phyloP scores from a whole-genome alignment of 2,888 invertebrate species.

The Kryphioiulus occultus region DNA sequence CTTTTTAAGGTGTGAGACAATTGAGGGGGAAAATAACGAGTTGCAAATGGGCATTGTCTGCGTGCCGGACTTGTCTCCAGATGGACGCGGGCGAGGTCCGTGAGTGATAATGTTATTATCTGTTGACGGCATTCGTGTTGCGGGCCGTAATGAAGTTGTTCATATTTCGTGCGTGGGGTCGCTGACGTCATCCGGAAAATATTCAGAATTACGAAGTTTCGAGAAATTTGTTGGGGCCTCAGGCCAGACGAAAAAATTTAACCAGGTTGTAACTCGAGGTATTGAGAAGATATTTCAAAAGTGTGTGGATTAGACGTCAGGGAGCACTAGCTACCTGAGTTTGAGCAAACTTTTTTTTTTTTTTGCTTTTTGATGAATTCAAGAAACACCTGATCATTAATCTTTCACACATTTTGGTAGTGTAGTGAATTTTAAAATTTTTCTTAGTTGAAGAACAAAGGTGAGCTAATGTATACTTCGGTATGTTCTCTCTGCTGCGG shows the following conservation, averaged over 20 bases:
- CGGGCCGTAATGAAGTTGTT: background rate
- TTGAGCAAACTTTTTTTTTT: too few species aligned
- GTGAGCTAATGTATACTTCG: too few species aligned
- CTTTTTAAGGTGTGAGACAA: slow-evolving; percentile 31
- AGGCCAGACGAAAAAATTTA: background rate
- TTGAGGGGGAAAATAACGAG: slow-evolving; percentile 10
- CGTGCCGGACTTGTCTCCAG: background rate
- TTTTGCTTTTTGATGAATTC: too few species aligned
- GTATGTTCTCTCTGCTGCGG: too few species aligned
- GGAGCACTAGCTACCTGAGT: too few species aligned
- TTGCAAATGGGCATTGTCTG: slow-evolving; percentile 28
- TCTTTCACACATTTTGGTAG: too few species aligned
- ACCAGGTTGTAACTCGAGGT: background rate
- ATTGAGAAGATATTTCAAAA: background rate
- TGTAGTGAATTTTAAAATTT: too few species aligned
- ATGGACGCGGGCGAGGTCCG: slow-evolving; percentile 22
- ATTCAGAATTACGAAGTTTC: background rate
- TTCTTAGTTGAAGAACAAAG: too few species aligned
- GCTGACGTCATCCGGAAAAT: background rate
- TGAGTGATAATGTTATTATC: slow-evolving; percentile 35
- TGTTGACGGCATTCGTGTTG: background rate
- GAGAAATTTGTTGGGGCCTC: background rate
- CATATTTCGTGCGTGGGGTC: background rate
- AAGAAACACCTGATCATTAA: too few species aligned
- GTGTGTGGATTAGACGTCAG: too few species aligned